Conservation (phyloP, 2,888 invertebrate species). For the Leptopterna dolabrata region DNA sequence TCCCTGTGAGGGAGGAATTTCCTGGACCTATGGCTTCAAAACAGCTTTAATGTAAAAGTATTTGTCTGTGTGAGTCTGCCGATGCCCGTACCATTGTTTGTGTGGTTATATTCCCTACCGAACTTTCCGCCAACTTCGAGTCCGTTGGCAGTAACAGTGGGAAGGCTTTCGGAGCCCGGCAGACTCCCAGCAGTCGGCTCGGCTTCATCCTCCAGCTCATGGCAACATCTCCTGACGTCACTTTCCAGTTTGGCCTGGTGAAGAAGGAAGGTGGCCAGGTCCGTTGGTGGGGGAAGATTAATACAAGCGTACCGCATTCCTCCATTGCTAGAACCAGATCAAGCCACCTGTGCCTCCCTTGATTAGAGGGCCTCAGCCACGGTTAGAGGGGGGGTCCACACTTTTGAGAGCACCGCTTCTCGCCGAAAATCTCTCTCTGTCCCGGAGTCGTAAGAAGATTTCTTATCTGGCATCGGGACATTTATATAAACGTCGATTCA, state of each 20-base stretch:
- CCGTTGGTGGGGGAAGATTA: slow-evolving; percentile 51
- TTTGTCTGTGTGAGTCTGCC: too few relatives aligned
- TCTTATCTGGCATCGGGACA: not conserved
- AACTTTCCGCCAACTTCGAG: not conserved
- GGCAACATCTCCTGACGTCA: slow-evolving; percentile 41
- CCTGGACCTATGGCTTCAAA: too few relatives aligned
- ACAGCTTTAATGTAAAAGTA: too few relatives aligned
- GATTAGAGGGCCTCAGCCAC: slow-evolving; percentile 43
- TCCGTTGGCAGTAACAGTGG: not conserved
- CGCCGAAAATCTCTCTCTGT: slow-evolving; percentile 17
- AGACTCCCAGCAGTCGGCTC: not conserved
- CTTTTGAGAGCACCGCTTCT: slow-evolving; percentile 13
- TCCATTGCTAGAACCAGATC: slow-evolving; percentile 55
- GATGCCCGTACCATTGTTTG: too few relatives aligned
- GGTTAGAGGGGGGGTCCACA: not conserved
- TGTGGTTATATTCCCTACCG: too few relatives aligned
- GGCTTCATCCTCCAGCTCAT: not conserved
- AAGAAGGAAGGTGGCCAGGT: not conserved
- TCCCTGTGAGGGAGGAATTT: too few relatives aligned
- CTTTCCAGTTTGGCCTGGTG: slow-evolving; percentile 33
- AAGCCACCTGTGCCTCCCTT: slow-evolving; percentile 53
- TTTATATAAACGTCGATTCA: slow-evolving; percentile 28
- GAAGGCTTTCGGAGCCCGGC: too few relatives aligned
- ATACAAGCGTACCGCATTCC: slow-evolving; percentile 55
- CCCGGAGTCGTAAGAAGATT: not conserved